Evolutionary conservation across 2,888 invertebrate genomes (phyloP), one percentile per base, ranked within the genome.

Genomic region (Melolontha melolontha): DNA sequence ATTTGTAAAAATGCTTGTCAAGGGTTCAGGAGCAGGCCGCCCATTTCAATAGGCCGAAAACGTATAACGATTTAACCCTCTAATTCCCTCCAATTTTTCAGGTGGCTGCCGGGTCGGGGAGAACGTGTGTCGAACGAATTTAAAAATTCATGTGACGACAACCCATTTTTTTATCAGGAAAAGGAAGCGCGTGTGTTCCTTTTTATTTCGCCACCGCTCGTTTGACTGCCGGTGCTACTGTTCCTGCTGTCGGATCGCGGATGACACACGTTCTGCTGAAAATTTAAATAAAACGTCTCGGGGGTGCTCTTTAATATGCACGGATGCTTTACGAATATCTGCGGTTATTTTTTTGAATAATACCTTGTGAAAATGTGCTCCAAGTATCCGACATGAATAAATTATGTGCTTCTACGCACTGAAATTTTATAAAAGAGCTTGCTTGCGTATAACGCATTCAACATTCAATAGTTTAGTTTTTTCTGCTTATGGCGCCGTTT

Each of bases 1-100:
- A 81, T 81, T 81, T 81, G 80, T 80, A 81, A 81, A 81, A 80
- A 80, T 79, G 80, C 80, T 78, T 80, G 80, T 81, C 81, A 79
- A 77, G 73, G 51, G 49, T 49, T 62, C 59, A 47, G 69, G 64
- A 55, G 54, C 70, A 69, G 72, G 64, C 68, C 73, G 68, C 71
- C 75, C 72, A 71, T 76, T 76, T 75, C 76, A 76, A 76, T 75
- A 72, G 74, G 72, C 47, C 55, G 69, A 52, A 52, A 44, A 49
- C 62, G 49, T 42, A 49, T 57, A 51, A 62, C 50, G 67, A 50
- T 64, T 57, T 68, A 67, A 68, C 68, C 68, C 68, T 64, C 64
- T 64, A 64, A 68, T 68, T 68, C 68, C 44, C 64, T 55, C 54
- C 68, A 68, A 68, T 68, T 68, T 68, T 68, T 68, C 68, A 68